phyloP scores from a whole-genome alignment of 2,888 invertebrate genomes.

The Stegophylla sp. region DNA sequence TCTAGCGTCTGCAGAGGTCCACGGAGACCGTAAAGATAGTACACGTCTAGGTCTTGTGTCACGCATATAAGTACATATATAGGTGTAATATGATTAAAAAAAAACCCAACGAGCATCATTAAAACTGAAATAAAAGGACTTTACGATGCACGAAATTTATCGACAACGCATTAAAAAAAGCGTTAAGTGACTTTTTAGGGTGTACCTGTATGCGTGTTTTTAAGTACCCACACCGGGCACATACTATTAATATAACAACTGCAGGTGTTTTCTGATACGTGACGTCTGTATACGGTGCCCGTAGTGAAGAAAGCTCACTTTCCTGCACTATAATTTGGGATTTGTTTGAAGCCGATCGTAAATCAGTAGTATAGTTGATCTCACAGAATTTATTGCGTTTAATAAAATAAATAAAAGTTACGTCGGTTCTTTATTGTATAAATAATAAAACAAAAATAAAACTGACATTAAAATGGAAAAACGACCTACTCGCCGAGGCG shows the following conservation, averaged over 20 bases:
- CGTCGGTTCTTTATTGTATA: background rate
- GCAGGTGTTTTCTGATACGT: slow-evolving; percentile 31
- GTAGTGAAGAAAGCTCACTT: slow-evolving; percentile 24
- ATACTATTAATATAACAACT: background rate
- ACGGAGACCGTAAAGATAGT: background rate
- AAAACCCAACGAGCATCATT: background rate
- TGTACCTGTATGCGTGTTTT: slow-evolving; percentile 9
- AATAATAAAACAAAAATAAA: slow-evolving; percentile 27
- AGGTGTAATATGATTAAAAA: slow-evolving; percentile 24
- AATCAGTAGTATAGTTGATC: slow-evolving; percentile 30
- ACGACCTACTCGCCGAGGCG: slow-evolving; percentile 5
- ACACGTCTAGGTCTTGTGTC: background rate
- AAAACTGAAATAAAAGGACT: slow-evolving; percentile 39
- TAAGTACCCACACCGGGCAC: background rate
- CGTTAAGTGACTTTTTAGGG: slow-evolving; percentile 41
- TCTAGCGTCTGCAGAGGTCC: background rate
- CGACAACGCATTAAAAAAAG: slow-evolving; percentile 22
- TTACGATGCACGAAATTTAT: slow-evolving; percentile 29
- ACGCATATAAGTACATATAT: background rate
- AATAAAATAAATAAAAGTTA: slow-evolving; percentile 29
- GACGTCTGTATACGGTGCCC: background rate
- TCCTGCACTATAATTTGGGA: background rate
- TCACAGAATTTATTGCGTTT: slow-evolving; percentile 44
- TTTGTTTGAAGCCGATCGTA: slow-evolving; percentile 45
- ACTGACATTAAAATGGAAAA: slow-evolving; percentile 1